Evolutionary conservation across 2,888 invertebrate genomes (phyloP), one percentile per base, ranked within the genome.

Genomic region (Papilio gigon): DNA sequence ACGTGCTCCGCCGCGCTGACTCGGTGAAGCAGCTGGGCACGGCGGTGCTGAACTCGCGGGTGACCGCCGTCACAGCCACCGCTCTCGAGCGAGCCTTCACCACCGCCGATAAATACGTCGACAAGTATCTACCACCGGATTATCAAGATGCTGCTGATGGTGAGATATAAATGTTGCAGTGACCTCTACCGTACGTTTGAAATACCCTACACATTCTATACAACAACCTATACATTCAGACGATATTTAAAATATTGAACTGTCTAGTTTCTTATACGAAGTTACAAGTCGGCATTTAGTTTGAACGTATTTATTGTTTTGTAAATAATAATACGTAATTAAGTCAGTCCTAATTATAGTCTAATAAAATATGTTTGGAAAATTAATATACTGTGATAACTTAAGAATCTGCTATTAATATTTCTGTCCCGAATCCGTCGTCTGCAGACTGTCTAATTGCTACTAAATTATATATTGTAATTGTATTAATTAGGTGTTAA

Each of bases 81-180:
- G 95, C 93, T 4, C 87, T 97, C 30, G 96, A 96, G 81, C 94
- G 94, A 14, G 97, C 96, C 4, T 91, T 97, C 58, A 93, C 94
- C 75, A 95, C 94, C 22, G 97, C 96, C 27, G 97, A 97, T 80
- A 94, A 95, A 80, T 96, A 96, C 80, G 95, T 97, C 59, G 97
- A 97, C 87, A 96, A 94, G 85, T 96, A 95, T 84, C 90, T 97
- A 74, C 96, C 96, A 27, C 93, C 94, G 9, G 95, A 95, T 81
- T 87, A 93, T 44, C 94, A 94, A 80, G 94, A 95, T 84, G 92
- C 92, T 68, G 85, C 86, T 71, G 95, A 95, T 78, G 94, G 95
- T 95, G 53, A 75, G 63, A 60, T 56, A 64, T 64, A n/a, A n/a
- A n/a, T n/a, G n/a, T n/a, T n/a, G n/a, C n/a, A n/a, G n/a, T n/a